These are phyloP conservation scores for Calephelis virginiensis DNA, from an alignment of 1,140 invertebrate species.

Conservation along the genomic window DNA sequence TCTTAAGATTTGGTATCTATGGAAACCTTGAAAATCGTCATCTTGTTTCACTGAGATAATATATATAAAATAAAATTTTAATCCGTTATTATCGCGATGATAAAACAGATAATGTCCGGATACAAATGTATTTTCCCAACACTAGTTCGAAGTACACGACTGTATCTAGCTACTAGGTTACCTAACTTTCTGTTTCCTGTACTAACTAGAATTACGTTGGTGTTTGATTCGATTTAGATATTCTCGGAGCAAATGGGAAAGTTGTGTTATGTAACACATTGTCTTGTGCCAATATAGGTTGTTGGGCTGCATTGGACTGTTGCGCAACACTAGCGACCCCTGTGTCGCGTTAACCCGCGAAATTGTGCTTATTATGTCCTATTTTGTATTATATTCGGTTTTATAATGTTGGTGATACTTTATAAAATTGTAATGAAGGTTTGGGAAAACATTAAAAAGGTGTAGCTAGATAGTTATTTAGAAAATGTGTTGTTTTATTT, in stretches of 20 bases:
- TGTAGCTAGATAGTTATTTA: too few relatives aligned
- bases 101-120: not conserved
- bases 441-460: too few relatives aligned
- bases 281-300: slow-evolving; percentile 27
- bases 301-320: not conserved
- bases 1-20: too few relatives aligned
- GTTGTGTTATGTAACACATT: slow-evolving; percentile 35
- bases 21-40: too few relatives aligned
- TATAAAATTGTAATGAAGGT: too few relatives aligned
- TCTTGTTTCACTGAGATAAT: too few relatives aligned
- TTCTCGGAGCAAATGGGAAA: slow-evolving; percentile 38
- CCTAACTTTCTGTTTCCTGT: slow-evolving; percentile 39
- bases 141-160: not conserved
- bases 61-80: too few relatives aligned
- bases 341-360: slow-evolving; percentile 1
- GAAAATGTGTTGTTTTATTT: too few relatives aligned
- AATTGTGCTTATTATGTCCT: not conserved
- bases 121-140: not conserved
- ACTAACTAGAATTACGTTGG: slow-evolving; percentile 36
- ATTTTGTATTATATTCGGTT: too few relatives aligned
- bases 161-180: slow-evolving; percentile 28
- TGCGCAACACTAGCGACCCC: not conserved
- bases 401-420: too few relatives aligned
- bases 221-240: slow-evolving; percentile 40
- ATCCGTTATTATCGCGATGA: too few relatives aligned